Evolutionary conservation across 2,797 vertebrate species (phyloP).

Genomic region (Lepilemur septentrionalis): DNA sequence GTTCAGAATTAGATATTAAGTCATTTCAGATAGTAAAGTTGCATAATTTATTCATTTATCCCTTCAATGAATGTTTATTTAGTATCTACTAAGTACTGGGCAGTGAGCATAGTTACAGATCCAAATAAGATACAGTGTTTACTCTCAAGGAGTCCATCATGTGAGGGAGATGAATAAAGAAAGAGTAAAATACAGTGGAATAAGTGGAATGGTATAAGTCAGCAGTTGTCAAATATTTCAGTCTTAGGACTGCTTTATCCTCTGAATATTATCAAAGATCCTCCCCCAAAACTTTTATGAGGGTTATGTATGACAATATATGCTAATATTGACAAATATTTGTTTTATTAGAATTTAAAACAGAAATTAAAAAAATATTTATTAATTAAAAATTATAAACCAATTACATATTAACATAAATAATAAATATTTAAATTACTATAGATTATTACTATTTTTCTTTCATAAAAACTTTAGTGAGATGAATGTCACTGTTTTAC

Average conservation of each 20-base stretch:
- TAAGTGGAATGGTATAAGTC: neutral
- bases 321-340: neutral
- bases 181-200: neutral
- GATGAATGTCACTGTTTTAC: neutral
- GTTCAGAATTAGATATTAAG: neutral
- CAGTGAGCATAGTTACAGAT: neutral
- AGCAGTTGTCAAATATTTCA: neutral
- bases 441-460: neutral
- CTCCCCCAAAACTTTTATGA: neutral
- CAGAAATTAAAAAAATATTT: neutral
- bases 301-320: neutral
- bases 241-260: neutral
- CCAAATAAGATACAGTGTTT: neutral
- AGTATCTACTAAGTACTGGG: neutral
- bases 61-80: neutral
- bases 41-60: neutral
- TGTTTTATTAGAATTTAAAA: neutral
- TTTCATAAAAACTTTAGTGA: neutral
- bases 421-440: neutral
- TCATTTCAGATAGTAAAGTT: neutral
- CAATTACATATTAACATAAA: neutral
- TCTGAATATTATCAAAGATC: neutral
- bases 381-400: constrained; percentile 1
- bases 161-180: neutral
- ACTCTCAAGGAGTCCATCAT: neutral